Evolutionary conservation across 2,113 vertebrate species (phyloP).

Genomic region (Eidolon helvum): DNA sequence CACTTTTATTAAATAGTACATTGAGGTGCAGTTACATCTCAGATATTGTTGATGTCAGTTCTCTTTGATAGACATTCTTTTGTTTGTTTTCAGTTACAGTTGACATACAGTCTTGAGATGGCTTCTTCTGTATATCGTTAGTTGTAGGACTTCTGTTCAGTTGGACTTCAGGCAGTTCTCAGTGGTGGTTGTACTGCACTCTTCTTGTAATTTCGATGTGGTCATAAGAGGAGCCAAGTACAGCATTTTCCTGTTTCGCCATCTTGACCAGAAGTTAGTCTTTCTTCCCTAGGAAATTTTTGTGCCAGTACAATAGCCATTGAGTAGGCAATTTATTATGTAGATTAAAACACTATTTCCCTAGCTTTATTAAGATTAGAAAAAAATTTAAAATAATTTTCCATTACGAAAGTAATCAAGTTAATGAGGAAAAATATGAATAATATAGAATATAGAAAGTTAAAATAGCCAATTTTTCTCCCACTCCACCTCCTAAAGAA

Average conservation of each 20-base stretch:
- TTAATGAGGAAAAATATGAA: background rate
- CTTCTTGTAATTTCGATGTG: too few species aligned
- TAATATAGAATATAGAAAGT: background rate
- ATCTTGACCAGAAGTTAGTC: background rate
- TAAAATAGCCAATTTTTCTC: background rate
- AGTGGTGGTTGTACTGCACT: too few species aligned
- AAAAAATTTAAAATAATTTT: constrained; percentile 21
- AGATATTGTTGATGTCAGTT: background rate
- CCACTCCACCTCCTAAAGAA: background rate
- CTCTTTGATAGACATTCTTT: background rate
- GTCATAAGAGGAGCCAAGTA: too few species aligned
- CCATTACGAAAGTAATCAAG: background rate
- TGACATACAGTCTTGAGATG: too few species aligned
- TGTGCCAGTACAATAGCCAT: background rate
- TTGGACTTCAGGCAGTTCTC: too few species aligned
- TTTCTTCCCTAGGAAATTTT: background rate
- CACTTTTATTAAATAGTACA: background rate
- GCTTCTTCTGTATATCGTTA: too few species aligned
- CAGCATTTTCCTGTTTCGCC: too few species aligned
- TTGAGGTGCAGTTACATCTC: background rate
- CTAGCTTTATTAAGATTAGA: background rate
- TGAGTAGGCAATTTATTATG: background rate
- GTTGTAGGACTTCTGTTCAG: too few species aligned
- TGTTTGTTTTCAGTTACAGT: background rate
- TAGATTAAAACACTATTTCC: background rate